Conservation (phyloP, 2,797 vertebrate genomes). For the Geotria australis region DNA sequence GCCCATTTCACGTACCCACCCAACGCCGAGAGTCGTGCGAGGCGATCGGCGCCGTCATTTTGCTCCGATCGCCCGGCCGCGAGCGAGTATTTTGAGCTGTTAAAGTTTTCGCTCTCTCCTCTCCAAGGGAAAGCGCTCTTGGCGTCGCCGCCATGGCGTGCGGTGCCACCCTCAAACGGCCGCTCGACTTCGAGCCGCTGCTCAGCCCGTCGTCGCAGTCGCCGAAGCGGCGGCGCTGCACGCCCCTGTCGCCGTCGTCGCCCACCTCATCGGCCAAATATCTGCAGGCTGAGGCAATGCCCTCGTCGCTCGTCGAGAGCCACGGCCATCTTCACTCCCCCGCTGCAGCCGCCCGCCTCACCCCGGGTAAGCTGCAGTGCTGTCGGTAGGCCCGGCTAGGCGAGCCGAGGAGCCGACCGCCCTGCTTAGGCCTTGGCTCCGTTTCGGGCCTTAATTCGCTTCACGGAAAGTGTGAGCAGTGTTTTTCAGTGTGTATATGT, state of each 20-base stretch:
- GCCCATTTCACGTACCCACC: background rate
- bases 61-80: background rate
- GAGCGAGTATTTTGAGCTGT: background rate
- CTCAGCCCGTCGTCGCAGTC: constrained; percentile 39
- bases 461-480: too few species aligned
- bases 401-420: constrained; percentile 1
- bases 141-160: constrained; percentile 32
- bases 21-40: background rate
- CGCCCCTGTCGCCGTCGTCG: constrained; percentile 37
- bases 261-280: constrained; percentile 59
- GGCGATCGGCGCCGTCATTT: background rate
- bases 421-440: constrained; percentile 3
- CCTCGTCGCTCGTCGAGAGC: constrained; percentile 4
- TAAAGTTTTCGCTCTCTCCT: too few species aligned
- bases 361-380: constrained; percentile 36
- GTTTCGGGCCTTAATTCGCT: background rate
- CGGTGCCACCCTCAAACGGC: constrained; percentile 68
- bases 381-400: background rate
- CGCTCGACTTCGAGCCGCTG: constrained; percentile 63
- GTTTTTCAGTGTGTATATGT: too few species aligned
- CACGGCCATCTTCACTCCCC: constrained; percentile 14
- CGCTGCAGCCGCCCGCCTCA: constrained; percentile 49
- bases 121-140: background rate
- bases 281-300: constrained; percentile 59
- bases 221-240: constrained; percentile 49